These are phyloP conservation scores for Semaprochilodus insignis DNA, from an alignment of 2,797 vertebrate species.

Conservation along the genomic window DNA sequence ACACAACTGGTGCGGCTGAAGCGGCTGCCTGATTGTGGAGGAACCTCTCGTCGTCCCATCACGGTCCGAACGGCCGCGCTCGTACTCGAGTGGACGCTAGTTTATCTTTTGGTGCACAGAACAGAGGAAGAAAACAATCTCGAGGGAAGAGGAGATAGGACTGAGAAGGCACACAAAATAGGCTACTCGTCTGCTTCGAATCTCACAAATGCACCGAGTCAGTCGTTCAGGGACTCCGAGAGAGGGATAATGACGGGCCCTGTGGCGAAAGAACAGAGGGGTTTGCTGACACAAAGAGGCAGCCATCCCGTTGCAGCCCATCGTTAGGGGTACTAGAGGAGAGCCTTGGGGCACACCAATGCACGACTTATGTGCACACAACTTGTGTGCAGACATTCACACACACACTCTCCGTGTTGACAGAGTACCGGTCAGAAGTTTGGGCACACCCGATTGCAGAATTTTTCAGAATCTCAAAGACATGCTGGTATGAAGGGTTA, in stretches of 20 bases:
- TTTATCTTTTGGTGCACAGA: slow-evolving; percentile 36
- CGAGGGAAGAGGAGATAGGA: slow-evolving; percentile 60
- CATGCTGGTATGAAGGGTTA: not conserved
- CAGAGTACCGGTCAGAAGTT: slow-evolving; percentile 53
- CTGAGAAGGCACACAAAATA: slow-evolving; percentile 83
- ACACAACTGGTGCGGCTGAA: slow-evolving; percentile 72
- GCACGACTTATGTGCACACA: slow-evolving; percentile 7
- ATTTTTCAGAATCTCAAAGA: too few relatives aligned
- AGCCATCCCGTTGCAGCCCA: slow-evolving; percentile 69
- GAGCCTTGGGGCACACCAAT: slow-evolving; percentile 61
- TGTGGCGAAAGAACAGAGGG: slow-evolving; percentile 59
- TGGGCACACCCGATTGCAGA: slow-evolving; percentile 18
- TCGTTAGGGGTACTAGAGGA: slow-evolving; percentile 66
- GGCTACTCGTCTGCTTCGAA: slow-evolving; percentile 74
- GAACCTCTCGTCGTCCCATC: slow-evolving; percentile 53
- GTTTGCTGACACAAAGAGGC: slow-evolving; percentile 66
- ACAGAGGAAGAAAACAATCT: slow-evolving; percentile 49
- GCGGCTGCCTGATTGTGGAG: slow-evolving; percentile 70
- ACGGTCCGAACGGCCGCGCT: not conserved
- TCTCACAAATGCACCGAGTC: slow-evolving; percentile 41
- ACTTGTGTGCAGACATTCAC: not conserved
- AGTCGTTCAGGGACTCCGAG: slow-evolving; percentile 56
- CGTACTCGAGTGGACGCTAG: not conserved
- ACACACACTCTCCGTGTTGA: slow-evolving; percentile 36
- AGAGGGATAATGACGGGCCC: slow-evolving; percentile 63